Evolutionary conservation across 2,888 invertebrate genomes (phyloP).

Genomic region (Plagodis pulveraria): DNA sequence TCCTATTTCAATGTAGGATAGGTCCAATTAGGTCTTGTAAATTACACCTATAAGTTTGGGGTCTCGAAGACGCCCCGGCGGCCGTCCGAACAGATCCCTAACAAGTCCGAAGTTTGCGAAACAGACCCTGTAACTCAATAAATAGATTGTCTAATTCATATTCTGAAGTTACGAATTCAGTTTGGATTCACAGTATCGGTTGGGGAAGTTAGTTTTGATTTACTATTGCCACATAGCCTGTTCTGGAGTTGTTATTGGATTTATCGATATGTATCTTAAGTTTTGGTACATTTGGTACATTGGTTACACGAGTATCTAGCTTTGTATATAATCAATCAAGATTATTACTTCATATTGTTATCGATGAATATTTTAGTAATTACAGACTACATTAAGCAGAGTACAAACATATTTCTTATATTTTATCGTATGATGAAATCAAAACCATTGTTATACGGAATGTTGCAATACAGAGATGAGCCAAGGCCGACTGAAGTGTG

Average conservation of each 20-base stretch:
- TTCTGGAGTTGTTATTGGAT: not conserved
- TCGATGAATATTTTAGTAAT: too few species aligned
- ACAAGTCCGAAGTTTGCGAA: conserved; percentile 25
- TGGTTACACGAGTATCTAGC: too few species aligned
- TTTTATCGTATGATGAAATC: too few species aligned
- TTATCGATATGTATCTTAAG: not conserved
- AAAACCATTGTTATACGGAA: too few species aligned
- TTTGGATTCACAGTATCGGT: conserved; percentile 20
- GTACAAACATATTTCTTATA: too few species aligned
- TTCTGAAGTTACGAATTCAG: conserved; percentile 27
- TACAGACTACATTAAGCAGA: too few species aligned
- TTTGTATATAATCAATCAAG: too few species aligned
- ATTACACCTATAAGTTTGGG: conserved; percentile 28
- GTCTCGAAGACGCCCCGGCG: conserved; percentile 24
- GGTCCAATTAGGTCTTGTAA: conserved; percentile 32
- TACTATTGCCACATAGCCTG: conserved; percentile 8
- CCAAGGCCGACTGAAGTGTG: too few species aligned
- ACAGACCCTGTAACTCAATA: conserved; percentile 29
- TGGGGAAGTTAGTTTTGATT: conserved; percentile 22
- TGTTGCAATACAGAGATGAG: too few species aligned
- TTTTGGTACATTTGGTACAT: too few species aligned
- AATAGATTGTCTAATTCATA: conserved; percentile 30
- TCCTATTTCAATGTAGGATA: conserved; percentile 25
- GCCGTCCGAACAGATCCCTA: conserved; percentile 13
- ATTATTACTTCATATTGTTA: too few species aligned